Evolutionary conservation across 2,888 invertebrate species (phyloP).

Genomic region (Pterostichus madidus): DNA sequence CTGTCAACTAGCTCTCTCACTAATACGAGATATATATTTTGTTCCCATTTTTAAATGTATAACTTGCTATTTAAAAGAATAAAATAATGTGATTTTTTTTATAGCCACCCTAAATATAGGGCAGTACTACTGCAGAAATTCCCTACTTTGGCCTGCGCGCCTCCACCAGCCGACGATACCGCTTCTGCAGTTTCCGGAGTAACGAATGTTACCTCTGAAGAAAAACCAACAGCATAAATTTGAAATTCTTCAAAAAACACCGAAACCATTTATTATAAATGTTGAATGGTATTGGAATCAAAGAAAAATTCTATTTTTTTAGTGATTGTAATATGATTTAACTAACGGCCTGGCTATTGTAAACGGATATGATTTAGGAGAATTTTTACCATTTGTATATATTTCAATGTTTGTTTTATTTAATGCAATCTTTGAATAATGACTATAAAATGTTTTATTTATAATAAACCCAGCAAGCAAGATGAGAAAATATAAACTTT

Average conservation of each 20-base stretch:
- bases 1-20: too few relatives aligned
- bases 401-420: slow-evolving; percentile 48
- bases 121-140: slow-evolving; percentile 87
- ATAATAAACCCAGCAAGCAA: slow-evolving; percentile 71
- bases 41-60: too few relatives aligned
- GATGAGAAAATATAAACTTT: slow-evolving; percentile 54
- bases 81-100: slow-evolving; percentile 24
- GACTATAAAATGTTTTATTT: slow-evolving; percentile 67
- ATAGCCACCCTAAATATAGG: slow-evolving; percentile 89
- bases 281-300: slow-evolving; percentile 18
- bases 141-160: slow-evolving; percentile 87
- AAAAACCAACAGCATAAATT: slow-evolving; percentile 82
- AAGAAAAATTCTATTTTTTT: background rate
- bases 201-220: slow-evolving; percentile 81
- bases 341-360: slow-evolving; percentile 41
- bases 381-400: slow-evolving; percentile 60
- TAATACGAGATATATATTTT: too few relatives aligned
- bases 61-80: too few relatives aligned
- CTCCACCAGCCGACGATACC: slow-evolving; percentile 79
- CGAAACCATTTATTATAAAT: background rate
- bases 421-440: slow-evolving; percentile 55
- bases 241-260: slow-evolving; percentile 20
- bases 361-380: slow-evolving; percentile 56
- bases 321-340: slow-evolving; percentile 21
- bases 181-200: slow-evolving; percentile 84